These are phyloP conservation scores for Oreonectes daqikongensis DNA, from an alignment of 2,797 vertebrate genomes.

Conservation along the genomic window DNA sequence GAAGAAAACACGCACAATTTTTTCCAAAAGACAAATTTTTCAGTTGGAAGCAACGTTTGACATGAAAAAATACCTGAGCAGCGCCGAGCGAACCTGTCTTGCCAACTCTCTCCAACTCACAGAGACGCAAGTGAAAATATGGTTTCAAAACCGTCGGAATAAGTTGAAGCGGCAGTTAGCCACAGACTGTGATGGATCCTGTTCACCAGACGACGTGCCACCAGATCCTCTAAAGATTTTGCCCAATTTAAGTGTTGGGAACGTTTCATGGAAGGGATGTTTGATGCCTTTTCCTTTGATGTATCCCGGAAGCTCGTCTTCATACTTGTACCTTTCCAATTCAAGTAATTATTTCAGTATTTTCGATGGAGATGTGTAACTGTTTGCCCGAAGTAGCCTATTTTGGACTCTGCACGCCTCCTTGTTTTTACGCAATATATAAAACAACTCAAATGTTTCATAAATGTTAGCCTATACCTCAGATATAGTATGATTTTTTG, in stretches of 20 bases:
- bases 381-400: not conserved
- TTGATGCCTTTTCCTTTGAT: slow-evolving; percentile 81
- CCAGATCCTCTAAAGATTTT: slow-evolving; percentile 68
- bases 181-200: slow-evolving; percentile 71
- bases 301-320: slow-evolving; percentile 75
- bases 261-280: slow-evolving; percentile 75
- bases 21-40: slow-evolving; percentile 85
- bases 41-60: slow-evolving; percentile 83
- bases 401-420: not conserved
- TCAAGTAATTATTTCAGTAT: slow-evolving; percentile 81
- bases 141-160: slow-evolving; percentile 84
- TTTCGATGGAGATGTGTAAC: slow-evolving; percentile 78
- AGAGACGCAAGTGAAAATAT: slow-evolving; percentile 82
- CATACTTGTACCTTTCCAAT: slow-evolving; percentile 82
- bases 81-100: slow-evolving; percentile 84
- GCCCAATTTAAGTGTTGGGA: slow-evolving; percentile 67
- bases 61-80: slow-evolving; percentile 84
- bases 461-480: not conserved
- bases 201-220: slow-evolving; percentile 63
- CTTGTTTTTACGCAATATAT: too few species aligned
- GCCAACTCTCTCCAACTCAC: slow-evolving; percentile 83
- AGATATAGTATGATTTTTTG: too few species aligned
- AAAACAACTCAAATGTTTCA: not conserved
- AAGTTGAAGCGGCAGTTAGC: slow-evolving; percentile 80
- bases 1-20: slow-evolving; percentile 87